Conservation (phyloP, 2,113 vertebrate genomes). For the Serranochromis macrocephalus region DNA sequence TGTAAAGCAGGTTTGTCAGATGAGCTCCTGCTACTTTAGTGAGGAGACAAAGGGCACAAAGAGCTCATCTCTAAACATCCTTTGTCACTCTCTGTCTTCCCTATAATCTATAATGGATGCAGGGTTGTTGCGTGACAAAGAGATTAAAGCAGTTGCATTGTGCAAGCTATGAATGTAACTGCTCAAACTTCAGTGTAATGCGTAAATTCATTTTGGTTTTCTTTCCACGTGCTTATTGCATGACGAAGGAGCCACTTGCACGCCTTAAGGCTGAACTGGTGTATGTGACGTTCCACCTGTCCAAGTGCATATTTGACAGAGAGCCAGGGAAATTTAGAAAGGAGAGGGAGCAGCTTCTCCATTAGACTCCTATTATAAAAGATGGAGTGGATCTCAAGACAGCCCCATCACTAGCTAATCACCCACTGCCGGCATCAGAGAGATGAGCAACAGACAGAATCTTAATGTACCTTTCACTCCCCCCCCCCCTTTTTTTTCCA, state of each 20-base stretch:
- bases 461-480: constrained; percentile 12
- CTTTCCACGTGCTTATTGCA: not conserved
- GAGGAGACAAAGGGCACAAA: constrained; percentile 39
- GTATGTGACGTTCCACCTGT: not conserved
- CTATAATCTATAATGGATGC: constrained; percentile 66
- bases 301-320: not conserved
- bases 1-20: constrained; percentile 45
- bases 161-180: not conserved
- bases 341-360: constrained; percentile 17
- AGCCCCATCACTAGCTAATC: constrained; percentile 56
- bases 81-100: constrained; percentile 28
- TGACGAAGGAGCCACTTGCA: not conserved
- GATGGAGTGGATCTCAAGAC: constrained; percentile 44
- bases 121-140: constrained; percentile 56
- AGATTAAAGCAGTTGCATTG: constrained; percentile 23
- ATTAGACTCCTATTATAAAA: constrained; percentile 52
- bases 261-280: not conserved
- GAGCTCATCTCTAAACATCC: constrained; percentile 24
- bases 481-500: not conserved
- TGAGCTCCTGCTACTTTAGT: constrained; percentile 16
- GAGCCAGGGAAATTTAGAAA: not conserved
- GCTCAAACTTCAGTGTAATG: not conserved
- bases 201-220: not conserved
- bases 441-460: constrained; percentile 41
- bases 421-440: constrained; percentile 34